Base-by-base conservation (phyloP, 1,140 invertebrate genomes). In the Cydia amplana region DNA sequence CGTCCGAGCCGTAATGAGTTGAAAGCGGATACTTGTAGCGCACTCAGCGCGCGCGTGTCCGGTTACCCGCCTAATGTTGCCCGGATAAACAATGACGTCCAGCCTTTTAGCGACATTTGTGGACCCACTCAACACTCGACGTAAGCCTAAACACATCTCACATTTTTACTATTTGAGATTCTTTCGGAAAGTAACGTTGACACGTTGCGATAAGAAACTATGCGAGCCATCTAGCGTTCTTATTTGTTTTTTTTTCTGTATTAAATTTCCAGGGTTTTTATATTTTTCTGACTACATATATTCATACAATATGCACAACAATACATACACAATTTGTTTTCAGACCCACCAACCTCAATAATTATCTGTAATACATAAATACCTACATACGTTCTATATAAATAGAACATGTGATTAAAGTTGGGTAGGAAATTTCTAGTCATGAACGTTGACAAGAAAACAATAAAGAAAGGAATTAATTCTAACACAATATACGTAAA, bases 11-110 rank as follows among this genome's bases (percentile, higher is more conserved):
- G 89, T 92, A 92, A 92, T 92, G 91, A 92, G 91, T 92, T 92
- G 91, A 92, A 92, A 92, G 90, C 90, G 88, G 90, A 92, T 92
- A 92, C 90, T 92, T 92, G 89, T 92, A 92, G 88, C 91, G 90
- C 90, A 91, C 89, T 92, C 91, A 92, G 88, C 81, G 84, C 86
- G 91, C 85, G 88, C 88, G 89, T 91, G 89, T 91, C 88, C 91
- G 89, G 89, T 91, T 92, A 91, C 91, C 88, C 91, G 89, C 88
- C 89, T 92, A 92, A 92, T 92, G 91, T 89, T 90, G 85, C 83
- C 87, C 90, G 89, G 91, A 92, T 92, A 92, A 92, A 92, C 91
- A 92, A 92, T 91, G 91, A 91, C 89, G 89, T 89, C 86, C 89
- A 90, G 91, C 91, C 90, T 92, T 92, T 92, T 92, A 92, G 91